Base-by-base conservation (phyloP, 2,113 vertebrate species). In the Chlorodrepanis virens region DNA sequence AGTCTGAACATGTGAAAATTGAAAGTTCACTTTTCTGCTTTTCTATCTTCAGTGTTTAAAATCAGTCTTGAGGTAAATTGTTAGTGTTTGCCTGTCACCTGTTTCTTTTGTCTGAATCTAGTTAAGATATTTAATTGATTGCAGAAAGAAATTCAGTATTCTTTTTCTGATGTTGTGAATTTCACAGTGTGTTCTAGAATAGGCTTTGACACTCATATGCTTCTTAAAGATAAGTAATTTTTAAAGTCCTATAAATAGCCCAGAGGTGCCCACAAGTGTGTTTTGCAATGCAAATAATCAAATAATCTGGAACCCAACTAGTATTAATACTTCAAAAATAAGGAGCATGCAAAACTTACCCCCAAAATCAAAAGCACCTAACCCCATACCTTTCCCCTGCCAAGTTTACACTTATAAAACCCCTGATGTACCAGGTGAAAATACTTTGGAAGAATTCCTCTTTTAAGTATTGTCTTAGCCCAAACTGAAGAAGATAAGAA, bases 1-100 rank as follows among this genome's bases (percentile, higher is more conserved):
- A 69, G 27, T 81, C 29, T 83, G 70, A 93, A 60, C 29, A 37
- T 53, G 45, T 80, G 83, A 92, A 94, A 93, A 81, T 35, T 74
- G 71, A 67, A 93, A 96, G 54, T 86, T 93, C 54, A 44, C 12
- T 6, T 82, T 92, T 94, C 77, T 95, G 18, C 39, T 88, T 93
- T 90, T 89, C 40, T 96, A 0, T 69, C 50, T 83, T 24, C 31
- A 60, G 19, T 88, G 16, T 85, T 89, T 57, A 90, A 90, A 94
- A 69, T 83, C 40, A 65, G 9, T 45, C 31, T 80, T 69, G 47
- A 80, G 42, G 37, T 88, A 65, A 72, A 92, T 5, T 9, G n/a
- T 28, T 57, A 37, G 37, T 90, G 52, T 95, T 83, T 88, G 74
- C 61, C n/a, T 69, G 53, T 63, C 37, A 49, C 23, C 71, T 88